A percentile compares a stretch with the other conserved stretches of the same genome.
phyloP scores from a whole-genome alignment of 2,888 invertebrate species.

The Ptychoptera albimana region DNA sequence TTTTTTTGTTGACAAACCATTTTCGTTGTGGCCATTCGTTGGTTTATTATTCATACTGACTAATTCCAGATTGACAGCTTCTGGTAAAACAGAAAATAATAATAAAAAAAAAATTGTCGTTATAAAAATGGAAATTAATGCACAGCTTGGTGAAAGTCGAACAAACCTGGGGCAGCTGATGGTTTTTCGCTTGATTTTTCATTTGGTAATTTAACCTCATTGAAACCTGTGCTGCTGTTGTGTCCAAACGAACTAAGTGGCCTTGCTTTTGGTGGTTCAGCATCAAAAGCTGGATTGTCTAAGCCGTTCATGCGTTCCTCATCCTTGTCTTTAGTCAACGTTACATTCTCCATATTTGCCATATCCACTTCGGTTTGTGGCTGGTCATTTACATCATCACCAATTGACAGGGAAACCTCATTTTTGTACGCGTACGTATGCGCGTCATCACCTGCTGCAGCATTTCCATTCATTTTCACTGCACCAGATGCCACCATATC shows the following conservation, averaged over 20 bases:
- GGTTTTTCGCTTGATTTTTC: constrained; percentile 10
- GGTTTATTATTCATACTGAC: constrained; percentile 49
- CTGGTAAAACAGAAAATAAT: too few relatives aligned
- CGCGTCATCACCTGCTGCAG: not conserved
- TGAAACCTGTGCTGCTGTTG: constrained; percentile 8
- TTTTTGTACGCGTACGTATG: constrained; percentile 12
- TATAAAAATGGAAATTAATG: not conserved
- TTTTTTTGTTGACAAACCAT: constrained; percentile 41
- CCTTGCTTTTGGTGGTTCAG: constrained; percentile 9
- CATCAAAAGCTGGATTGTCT: constrained; percentile 13
- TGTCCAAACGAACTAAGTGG: constrained; percentile 14
- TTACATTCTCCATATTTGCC: constrained; percentile 10
- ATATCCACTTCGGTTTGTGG: constrained; percentile 7
- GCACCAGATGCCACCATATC: too few relatives aligned
- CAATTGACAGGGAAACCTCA: constrained; percentile 13
- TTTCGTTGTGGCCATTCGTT: constrained; percentile 39
- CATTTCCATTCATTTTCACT: not conserved
- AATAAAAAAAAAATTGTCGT: constrained; percentile 1
- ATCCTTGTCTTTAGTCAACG: constrained; percentile 10
- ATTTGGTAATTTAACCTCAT: constrained; percentile 10
- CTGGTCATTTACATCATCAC: constrained; percentile 11
- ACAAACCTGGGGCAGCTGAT: constrained; percentile 8
- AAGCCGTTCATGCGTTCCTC: constrained; percentile 12
- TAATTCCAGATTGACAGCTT: constrained; percentile 66
- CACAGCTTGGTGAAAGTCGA: not conserved